phyloP scores from a whole-genome alignment of 2,888 invertebrate species.

The Torymus tubicola region DNA sequence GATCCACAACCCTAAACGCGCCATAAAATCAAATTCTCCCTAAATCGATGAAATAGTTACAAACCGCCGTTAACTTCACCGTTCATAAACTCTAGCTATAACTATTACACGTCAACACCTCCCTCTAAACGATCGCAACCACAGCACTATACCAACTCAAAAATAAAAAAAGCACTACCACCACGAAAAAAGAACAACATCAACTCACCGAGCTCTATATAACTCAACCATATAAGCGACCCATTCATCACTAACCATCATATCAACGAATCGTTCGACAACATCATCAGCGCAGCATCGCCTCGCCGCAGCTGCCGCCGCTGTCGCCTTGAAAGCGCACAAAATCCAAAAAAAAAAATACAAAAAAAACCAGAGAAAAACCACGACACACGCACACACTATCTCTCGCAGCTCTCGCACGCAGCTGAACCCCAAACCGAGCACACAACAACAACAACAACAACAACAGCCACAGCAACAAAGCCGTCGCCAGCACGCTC shows the following conservation, averaged over 20 bases:
- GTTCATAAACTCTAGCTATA: no score
- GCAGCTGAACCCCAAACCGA: constrained; percentile 23
- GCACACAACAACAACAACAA: neutral
- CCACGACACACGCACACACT: constrained; percentile 51
- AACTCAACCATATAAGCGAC: neutral
- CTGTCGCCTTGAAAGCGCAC: neutral
- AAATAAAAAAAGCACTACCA: no score
- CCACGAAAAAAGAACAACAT: constrained; percentile 3
- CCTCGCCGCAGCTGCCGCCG: no score
- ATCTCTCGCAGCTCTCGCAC: constrained; percentile 59
- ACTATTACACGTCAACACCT: no score
- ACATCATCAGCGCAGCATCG: neutral
- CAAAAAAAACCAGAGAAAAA: neutral
- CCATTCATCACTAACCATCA: no score
- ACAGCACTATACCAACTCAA: no score
- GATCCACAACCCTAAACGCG: no score
- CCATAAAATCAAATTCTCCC: no score
- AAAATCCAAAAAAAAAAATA: neutral
- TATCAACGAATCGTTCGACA: neutral
- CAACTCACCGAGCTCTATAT: no score
- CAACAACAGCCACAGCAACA: neutral
- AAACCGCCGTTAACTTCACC: no score
- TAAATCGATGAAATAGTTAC: no score
- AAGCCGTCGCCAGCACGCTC: constrained; percentile 45
- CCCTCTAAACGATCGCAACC: no score